These are phyloP conservation scores for Caenorhabditis sulstoni DNA, from an alignment of 2,888 invertebrate species.

Conservation along the genomic window DNA sequence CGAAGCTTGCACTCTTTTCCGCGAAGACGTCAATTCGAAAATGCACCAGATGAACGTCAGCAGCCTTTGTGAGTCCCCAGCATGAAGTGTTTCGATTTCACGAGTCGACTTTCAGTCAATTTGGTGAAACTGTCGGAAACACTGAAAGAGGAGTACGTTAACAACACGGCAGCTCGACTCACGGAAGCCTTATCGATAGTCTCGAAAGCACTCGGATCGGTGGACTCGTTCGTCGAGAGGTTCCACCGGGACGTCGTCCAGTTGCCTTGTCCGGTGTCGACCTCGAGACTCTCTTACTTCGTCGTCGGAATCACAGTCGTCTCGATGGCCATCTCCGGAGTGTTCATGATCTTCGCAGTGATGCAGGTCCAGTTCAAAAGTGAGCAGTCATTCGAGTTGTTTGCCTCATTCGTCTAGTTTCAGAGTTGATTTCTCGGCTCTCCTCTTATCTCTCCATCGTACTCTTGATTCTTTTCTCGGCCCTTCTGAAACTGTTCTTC, in stretches of 20 bases:
- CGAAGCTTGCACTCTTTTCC: no score
- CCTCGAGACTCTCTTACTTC: background rate
- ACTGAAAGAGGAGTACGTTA: constrained; percentile 5
- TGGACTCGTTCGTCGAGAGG: constrained; percentile 21
- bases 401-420: no score
- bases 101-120: no score
- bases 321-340: background rate
- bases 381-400: background rate
- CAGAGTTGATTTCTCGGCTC: no score
- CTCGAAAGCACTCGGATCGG: constrained; percentile 15
- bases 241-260: constrained; percentile 11
- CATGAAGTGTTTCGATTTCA: background rate
- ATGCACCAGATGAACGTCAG: background rate
- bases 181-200: background rate
- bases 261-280: background rate
- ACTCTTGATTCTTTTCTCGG: no score
- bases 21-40: background rate
- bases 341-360: background rate
- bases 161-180: background rate
- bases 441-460: no score
- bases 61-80: background rate
- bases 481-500: background rate
- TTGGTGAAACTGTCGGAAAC: background rate
- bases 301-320: background rate
- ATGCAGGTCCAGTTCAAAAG: constrained; percentile 18